Evolutionary conservation across 2,113 vertebrate genomes (phyloP), one percentile per base, ranked within the genome.

Genomic region (Lophotis ruficrista): DNA sequence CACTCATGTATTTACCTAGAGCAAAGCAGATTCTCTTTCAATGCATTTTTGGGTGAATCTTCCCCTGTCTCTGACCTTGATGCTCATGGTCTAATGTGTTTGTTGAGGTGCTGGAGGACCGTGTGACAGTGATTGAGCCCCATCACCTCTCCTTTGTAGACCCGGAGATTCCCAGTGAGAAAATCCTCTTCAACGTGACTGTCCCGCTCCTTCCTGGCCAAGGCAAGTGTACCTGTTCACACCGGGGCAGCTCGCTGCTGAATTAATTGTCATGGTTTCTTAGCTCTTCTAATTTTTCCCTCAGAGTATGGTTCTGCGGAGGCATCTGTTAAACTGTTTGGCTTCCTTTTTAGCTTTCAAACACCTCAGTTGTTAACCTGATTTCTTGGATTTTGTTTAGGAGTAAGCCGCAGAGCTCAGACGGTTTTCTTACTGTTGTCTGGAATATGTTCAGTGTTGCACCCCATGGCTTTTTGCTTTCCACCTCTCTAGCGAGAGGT

Each of bases 131-230:
- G 95, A 98, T 99, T 94, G 98, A 98, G 23, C 97, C 99, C 12
- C 97, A 98, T 73, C 99, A 99, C 69, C 98, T 99, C 45, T 99
- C 99, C 87, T 99, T 99, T 94, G 43, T 98, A 76, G 99, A 99
- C 95, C 97, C 98, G 2, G 98, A 99, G 92, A 97, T 97, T 75
- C 98, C 99, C 65, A 98, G 97, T 33, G 97, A 98, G 71, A 98
- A 99, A 93, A 98, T 99, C 77, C 60, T 99, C 48, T 99, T 99
- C 97, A 99, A 99, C 50, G 97, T 99, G 98, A 99, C 99, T 25
- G 97, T 97, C 70, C 98, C 99, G 20, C 98, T 99, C 24, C 97
- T 95, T 43, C 96, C 97, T n/a, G 98, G 98, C 95, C 99, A 99
- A 98, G 99, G 99, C 99, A 98, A 98, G 96, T 70, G 60, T 19